Evolutionary conservation across 2,888 invertebrate genomes (phyloP), one percentile per base, ranked within the genome.

Genomic region (Sarcophaga carnaria): DNA sequence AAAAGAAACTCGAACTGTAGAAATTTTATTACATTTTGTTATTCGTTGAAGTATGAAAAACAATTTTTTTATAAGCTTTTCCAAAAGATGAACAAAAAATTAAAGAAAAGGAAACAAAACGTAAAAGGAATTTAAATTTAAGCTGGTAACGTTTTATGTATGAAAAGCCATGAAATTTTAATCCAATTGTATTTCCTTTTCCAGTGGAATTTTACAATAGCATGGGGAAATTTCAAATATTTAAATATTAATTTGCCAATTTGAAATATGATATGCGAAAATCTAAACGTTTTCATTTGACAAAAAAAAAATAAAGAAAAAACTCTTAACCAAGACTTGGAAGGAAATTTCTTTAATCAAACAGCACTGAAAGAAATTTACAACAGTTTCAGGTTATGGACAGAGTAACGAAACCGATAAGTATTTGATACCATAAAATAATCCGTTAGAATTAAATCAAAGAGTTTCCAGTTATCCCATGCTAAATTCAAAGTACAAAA

Each of bases 11-110:
- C 11, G 4, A 80, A 76, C 49, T 66, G 22, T 37, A 71, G 67
- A 22, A 76, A 76, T 85, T 71, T 85, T 85, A 85, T 80, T 77
- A 80, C 66, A 76, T 72, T 71, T 69, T 80, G 17, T 49, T 67
- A 60, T 85, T 76, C 71, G 84, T 62, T 80, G 60, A 71, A 84
- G 80, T 80, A 84, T 80, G 80, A 84, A 80, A 67, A 84, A 80
- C 80, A 66, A 71, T 84, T 76, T 80, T 84, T 80, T 27, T 47
- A 69, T 69, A 49, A 77, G 60, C 27, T 54, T 54, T 37, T 37
- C 37, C 49, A 22, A 14, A 25, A 37, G n/a, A 17, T 27, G 47
- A 62, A 62, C 17, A 62, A 20, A 67, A 47, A 49, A 47, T 62
- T 37, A 25, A 67, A 60, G 47, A 45, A 71, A 64, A 17, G 54